These are phyloP conservation scores for Tichodroma muraria DNA, from an alignment of 2,113 vertebrate genomes.

Conservation along the genomic window DNA sequence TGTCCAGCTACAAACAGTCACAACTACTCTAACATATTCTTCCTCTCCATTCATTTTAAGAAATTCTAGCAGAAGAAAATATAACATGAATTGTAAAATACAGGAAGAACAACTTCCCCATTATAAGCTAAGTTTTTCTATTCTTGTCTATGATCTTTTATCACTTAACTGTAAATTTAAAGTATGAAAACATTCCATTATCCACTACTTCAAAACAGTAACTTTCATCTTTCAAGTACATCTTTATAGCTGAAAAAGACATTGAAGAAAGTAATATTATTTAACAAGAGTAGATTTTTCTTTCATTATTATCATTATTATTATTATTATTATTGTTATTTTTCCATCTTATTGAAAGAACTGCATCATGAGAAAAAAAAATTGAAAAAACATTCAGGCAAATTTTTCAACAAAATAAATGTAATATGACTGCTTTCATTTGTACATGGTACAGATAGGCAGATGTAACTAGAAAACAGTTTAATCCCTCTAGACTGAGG, in stretches of 20 bases:
- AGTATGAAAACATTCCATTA: background rate
- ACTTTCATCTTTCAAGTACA: background rate
- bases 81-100: background rate
- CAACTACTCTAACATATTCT: background rate
- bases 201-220: background rate
- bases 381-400: background rate
- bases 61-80: background rate
- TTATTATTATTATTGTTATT: background rate
- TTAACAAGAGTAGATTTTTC: background rate
- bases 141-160: background rate
- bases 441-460: conserved; percentile 47
- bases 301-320: background rate
- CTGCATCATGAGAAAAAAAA: background rate
- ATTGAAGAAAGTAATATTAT: background rate
- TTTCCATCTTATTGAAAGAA: conserved; percentile 1
- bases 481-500: background rate
- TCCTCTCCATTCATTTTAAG: background rate
- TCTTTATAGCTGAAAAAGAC: background rate
- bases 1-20: background rate
- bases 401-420: conserved; percentile 4
- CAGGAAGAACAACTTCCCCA: background rate
- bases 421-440: conserved; percentile 25
- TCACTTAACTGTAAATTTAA: background rate
- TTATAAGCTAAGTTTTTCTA: background rate
- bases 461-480: conserved; percentile 4